Evolutionary conservation across 2,113 vertebrate species (phyloP).

Genomic region (Cinclus cinclus): DNA sequence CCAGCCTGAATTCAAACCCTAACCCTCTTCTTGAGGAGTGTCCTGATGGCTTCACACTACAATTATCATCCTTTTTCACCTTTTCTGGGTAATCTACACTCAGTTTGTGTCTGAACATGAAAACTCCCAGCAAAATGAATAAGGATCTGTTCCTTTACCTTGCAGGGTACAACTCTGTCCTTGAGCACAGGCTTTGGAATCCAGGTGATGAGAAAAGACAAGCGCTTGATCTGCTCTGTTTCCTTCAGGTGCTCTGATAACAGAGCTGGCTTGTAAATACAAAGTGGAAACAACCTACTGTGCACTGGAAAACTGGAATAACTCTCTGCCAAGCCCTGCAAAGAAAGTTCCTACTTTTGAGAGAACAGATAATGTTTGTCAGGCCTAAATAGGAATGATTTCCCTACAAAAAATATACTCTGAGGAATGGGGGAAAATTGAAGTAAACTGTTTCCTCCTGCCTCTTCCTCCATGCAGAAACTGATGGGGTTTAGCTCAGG

Average conservation of each 20-base stretch:
- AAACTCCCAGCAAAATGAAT: not conserved
- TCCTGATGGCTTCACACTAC: not conserved
- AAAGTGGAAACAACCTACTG: not conserved
- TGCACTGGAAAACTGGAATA: not conserved
- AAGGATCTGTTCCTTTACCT: not conserved
- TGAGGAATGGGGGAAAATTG: not conserved
- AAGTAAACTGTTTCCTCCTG: not conserved
- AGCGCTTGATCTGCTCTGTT: not conserved
- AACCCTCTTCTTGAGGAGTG: not conserved
- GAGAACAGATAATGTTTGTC: not conserved
- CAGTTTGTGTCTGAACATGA: not conserved
- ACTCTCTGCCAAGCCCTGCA: not conserved
- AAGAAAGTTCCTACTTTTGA: not conserved
- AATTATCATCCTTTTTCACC: not conserved
- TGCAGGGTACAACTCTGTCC: fast-evolving
- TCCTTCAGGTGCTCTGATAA: not conserved
- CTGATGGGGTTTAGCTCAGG: not conserved
- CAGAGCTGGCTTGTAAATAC: not conserved
- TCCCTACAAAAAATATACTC: not conserved
- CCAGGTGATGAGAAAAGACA: not conserved
- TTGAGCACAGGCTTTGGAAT: not conserved
- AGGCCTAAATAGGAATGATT: not conserved
- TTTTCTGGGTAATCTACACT: not conserved
- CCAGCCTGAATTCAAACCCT: not conserved
- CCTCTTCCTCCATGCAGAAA: not conserved